Evolutionary conservation across 2,797 vertebrate genomes (phyloP).

Genomic region (Leucoraja ocellata): DNA sequence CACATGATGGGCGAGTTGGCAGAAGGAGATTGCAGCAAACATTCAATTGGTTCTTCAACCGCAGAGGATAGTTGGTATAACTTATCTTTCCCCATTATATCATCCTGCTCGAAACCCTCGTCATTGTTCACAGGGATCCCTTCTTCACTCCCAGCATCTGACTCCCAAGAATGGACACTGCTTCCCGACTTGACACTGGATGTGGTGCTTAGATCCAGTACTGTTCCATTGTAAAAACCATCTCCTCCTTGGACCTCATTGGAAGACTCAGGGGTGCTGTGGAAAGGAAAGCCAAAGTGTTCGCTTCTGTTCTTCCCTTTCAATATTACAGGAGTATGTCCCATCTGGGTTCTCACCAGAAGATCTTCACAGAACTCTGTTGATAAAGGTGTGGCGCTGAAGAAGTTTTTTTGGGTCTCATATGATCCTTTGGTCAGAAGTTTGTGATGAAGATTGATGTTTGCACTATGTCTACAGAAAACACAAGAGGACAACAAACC

Average conservation of each 20-base stretch:
- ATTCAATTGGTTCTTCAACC: slow-evolving; percentile 60
- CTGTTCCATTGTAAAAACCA: slow-evolving; percentile 65
- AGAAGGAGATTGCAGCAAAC: slow-evolving; percentile 55
- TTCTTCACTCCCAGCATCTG: slow-evolving; percentile 78
- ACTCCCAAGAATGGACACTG: slow-evolving; percentile 81
- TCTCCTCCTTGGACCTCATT: slow-evolving; percentile 55
- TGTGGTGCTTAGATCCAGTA: slow-evolving; percentile 85
- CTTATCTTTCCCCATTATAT: slow-evolving; percentile 55
- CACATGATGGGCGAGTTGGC: slow-evolving; percentile 77
- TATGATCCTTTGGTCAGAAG: slow-evolving; percentile 80
- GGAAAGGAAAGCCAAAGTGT: slow-evolving; percentile 73
- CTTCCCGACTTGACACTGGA: slow-evolving; percentile 66
- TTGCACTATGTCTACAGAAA: slow-evolving; percentile 81
- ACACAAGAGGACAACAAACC: slow-evolving; percentile 44
- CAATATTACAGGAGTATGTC: slow-evolving; percentile 83
- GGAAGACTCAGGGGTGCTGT: slow-evolving; percentile 60
- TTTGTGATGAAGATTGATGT: slow-evolving; percentile 88
- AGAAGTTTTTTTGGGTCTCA: slow-evolving; percentile 57
- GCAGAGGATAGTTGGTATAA: slow-evolving; percentile 55
- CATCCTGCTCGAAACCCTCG: slow-evolving; percentile 70
- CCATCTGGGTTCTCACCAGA: slow-evolving; percentile 58
- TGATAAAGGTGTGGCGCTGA: slow-evolving; percentile 61
- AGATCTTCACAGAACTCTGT: slow-evolving; percentile 63
- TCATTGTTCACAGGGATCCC: slow-evolving; percentile 70
- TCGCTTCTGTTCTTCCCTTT: slow-evolving; percentile 78